phyloP scores from a whole-genome alignment of 2,888 invertebrate genomes.

The Acleris holmiana region DNA sequence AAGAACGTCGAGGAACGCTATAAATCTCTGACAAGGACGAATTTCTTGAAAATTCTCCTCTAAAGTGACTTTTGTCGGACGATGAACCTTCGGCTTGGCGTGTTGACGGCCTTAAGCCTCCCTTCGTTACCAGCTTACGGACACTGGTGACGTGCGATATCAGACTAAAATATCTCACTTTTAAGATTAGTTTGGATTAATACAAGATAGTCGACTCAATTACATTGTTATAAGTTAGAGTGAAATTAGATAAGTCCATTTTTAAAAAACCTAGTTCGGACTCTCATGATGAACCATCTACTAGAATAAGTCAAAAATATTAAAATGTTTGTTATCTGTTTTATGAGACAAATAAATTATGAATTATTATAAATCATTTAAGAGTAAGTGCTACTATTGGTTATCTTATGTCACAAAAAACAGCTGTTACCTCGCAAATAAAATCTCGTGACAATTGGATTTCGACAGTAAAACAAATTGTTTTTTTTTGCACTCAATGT shows the following conservation, averaged over 20 bases:
- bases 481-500: slow-evolving; percentile 14
- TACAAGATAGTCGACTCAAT: slow-evolving; percentile 7
- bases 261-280: no score
- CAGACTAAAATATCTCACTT: slow-evolving; percentile 15
- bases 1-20: slow-evolving; percentile 25
- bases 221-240: slow-evolving; percentile 27
- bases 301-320: no score
- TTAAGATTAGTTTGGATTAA: slow-evolving; percentile 7
- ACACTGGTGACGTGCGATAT: slow-evolving; percentile 41
- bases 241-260: no score
- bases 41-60: slow-evolving; percentile 35
- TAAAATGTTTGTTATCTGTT: no score
- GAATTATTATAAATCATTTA: no score
- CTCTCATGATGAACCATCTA: no score
- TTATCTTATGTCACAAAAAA: slow-evolving; percentile 33
- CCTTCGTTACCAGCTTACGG: slow-evolving; percentile 68
- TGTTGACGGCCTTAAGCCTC: slow-evolving; percentile 65
- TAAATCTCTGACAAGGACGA: slow-evolving; percentile 36
- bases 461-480: slow-evolving; percentile 26
- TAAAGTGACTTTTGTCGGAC: slow-evolving; percentile 42
- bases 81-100: slow-evolving; percentile 46
- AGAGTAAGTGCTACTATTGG: slow-evolving; percentile 15
- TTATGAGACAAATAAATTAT: no score
- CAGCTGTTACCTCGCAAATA: slow-evolving; percentile 31
- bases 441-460: slow-evolving; percentile 9